phyloP scores from a whole-genome alignment of 92 coral and sea anemone genomes.

The Plumapathes pennacea region DNA sequence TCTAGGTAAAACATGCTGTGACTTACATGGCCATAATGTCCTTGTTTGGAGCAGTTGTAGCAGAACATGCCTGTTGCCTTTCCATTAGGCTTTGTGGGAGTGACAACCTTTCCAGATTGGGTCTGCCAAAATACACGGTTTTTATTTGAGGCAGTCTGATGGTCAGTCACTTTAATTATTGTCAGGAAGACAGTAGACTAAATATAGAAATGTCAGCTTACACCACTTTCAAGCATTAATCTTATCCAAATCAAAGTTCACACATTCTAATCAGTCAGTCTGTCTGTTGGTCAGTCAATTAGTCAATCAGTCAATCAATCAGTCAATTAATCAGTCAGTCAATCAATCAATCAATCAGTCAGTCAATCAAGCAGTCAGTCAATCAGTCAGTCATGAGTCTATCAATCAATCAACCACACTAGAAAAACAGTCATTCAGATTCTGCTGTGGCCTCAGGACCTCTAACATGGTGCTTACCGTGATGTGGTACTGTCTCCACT shows the following conservation, averaged over 20 bases:
- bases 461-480: conserved; percentile 61
- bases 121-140: conserved; percentile 1
- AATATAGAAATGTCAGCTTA: too few relatives aligned
- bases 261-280: too few relatives aligned
- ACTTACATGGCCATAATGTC: conserved; percentile 85
- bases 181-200: too few relatives aligned
- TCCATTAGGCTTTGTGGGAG: conserved; percentile 1
- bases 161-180: too few relatives aligned
- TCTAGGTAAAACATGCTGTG: not conserved
- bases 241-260: too few relatives aligned
- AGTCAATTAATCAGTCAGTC: not conserved
- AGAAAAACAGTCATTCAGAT: too few relatives aligned
- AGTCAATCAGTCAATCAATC: too few relatives aligned
- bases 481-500: conserved; percentile 89
- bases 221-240: too few relatives aligned
- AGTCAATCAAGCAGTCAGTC: not conserved
- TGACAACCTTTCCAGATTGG: conserved; percentile 4
- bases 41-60: conserved; percentile 63
- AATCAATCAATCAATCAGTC: conserved; percentile 2
- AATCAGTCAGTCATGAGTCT: not conserved
- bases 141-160: too few relatives aligned
- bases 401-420: too few relatives aligned
- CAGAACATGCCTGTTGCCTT: conserved; percentile 44
- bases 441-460: not conserved
- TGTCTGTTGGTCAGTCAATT: too few relatives aligned